Base-by-base conservation (phyloP, 2,113 vertebrate genomes). In the Tor tambroides region DNA sequence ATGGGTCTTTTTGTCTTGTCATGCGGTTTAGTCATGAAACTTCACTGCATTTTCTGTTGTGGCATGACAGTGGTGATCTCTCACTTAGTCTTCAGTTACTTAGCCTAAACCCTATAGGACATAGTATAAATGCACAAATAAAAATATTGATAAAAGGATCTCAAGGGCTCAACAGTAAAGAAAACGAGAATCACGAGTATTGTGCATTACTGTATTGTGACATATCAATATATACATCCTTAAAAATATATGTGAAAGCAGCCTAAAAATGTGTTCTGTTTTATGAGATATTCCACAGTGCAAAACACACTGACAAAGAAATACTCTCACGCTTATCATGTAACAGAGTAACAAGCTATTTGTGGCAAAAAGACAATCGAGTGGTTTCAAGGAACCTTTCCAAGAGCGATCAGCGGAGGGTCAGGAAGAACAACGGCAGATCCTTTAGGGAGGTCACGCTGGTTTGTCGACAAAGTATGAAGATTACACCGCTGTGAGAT, bases 371-470 rank as follows among this genome's bases (percentile, higher is more conserved):
- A 82, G 82, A 30, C 82, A 85, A 80, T 78, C 61, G 78, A 74
- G 84, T 86, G 8, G 63, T 65, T 84, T 89, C 54, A n/a, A 84
- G 88, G 75, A 88, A 80, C 38, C 61, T 76, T 87, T 89, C 77
- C 80, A 83, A 85, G 85, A 83, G 86, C 43, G 32, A 56, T 80
- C 51, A 83, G 67, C 54, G 17, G 46, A 84, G 88, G 88, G 85
- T 89, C 88, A 83, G 77, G 41, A 49, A 71, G 43, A 89, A 83
- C 79, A 35, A 43, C 63, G n/a, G 67, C 51, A 38, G 78, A 85
- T 88, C 83, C 72, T 87, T 87, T 82, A 69, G 81, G 65, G 65
- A 83, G 84, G 85, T 85, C 85, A 89, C 84, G 79, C 76, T 87
- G 63, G 78, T 85, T 63, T 59, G 76, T 86, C 56, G 59, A 87